These are phyloP conservation scores for Atrina japonica DNA, from an alignment of 2,888 invertebrate species.

Conservation along the genomic window DNA sequence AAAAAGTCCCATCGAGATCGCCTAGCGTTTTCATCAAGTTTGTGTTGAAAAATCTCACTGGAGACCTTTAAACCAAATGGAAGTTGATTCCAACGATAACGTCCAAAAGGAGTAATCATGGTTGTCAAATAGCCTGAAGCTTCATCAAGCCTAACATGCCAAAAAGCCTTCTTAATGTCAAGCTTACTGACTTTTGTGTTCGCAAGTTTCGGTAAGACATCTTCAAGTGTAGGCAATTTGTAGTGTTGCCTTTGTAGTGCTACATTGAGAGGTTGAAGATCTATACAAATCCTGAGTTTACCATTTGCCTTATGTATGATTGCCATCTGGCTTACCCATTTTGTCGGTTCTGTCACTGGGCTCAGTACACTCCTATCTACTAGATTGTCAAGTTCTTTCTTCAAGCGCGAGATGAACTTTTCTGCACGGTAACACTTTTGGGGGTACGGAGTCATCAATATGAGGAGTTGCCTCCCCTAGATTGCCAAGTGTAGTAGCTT, in stretches of 20 bases:
- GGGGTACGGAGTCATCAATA: constrained; percentile 18
- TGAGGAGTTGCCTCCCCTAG: constrained; percentile 20
- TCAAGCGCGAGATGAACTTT: constrained; percentile 32
- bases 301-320: constrained; percentile 34
- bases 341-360: constrained; percentile 34
- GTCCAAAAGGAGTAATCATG: constrained; percentile 59
- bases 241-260: constrained; percentile 43
- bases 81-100: constrained; percentile 47
- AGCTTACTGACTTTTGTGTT: constrained; percentile 54
- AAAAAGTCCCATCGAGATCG: constrained; percentile 43
- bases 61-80: constrained; percentile 53
- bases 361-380: constrained; percentile 19
- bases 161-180: constrained; percentile 55
- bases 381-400: constrained; percentile 29
- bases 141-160: constrained; percentile 46
- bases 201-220: constrained; percentile 51
- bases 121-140: constrained; percentile 52
- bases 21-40: constrained; percentile 45
- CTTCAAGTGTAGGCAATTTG: constrained; percentile 52
- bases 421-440: constrained; percentile 24
- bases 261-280: constrained; percentile 51
- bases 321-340: constrained; percentile 48
- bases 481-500: background rate
- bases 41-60: constrained; percentile 53
- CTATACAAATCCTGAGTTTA: constrained; percentile 45